These are phyloP conservation scores for Puffinus mauretanicus DNA, from an alignment of 2,113 vertebrate genomes.

Conservation along the genomic window DNA sequence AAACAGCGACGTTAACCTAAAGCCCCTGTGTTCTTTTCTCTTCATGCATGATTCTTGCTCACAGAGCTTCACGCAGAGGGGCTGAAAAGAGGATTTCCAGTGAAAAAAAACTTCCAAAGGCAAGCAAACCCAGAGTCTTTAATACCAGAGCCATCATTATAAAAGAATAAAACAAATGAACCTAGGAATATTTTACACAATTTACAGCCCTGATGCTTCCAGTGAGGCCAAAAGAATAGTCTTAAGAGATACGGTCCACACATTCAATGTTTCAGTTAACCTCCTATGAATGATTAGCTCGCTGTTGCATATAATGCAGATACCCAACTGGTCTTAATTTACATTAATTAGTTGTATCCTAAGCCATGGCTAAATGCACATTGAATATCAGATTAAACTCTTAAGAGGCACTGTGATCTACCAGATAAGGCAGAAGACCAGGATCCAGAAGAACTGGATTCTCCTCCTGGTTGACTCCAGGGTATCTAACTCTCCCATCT, in stretches of 20 bases:
- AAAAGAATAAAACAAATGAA: conserved; percentile 18
- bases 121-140: neutral
- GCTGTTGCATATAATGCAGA: conserved; percentile 4
- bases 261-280: conserved; percentile 4
- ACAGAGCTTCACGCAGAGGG: neutral
- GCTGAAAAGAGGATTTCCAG: conserved; percentile 11
- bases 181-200: conserved; percentile 1
- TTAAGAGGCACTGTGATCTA: neutral
- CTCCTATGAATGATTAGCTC: conserved; percentile 18
- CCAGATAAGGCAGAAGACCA: neutral
- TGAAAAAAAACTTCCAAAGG: neutral
- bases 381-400: neutral
- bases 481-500: neutral
- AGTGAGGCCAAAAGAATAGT: neutral
- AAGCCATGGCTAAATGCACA: neutral
- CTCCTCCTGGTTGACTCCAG: neutral
- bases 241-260: neutral
- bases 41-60: conserved; percentile 12
- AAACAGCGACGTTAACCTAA: conserved; percentile 1
- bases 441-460: neutral
- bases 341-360: neutral
- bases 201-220: neutral
- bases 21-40: conserved; percentile 13
- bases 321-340: neutral
- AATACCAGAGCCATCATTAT: neutral